These are phyloP conservation scores for Dryococelus australis DNA, from an alignment of 2,888 invertebrate species.

Conservation along the genomic window DNA sequence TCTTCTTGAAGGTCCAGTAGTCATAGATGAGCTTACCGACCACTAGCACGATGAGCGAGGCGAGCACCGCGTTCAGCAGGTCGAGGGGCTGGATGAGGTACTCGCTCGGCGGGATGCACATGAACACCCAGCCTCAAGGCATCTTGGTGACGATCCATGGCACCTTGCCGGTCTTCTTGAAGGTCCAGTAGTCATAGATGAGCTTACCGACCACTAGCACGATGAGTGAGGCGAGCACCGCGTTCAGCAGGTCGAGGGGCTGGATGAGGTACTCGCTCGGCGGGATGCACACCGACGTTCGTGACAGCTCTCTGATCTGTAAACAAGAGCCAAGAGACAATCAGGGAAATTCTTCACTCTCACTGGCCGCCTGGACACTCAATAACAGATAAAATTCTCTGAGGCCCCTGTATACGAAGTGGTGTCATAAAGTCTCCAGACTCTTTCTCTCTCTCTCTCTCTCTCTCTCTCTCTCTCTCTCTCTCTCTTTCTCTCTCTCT, in stretches of 20 bases:
- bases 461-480: no score
- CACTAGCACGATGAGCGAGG: not conserved
- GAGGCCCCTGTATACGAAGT: no score
- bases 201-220: conserved; percentile 76
- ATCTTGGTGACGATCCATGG: conserved; percentile 86
- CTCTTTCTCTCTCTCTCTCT: no score
- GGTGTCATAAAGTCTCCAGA: no score
- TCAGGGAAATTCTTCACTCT: no score
- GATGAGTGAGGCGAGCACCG: conserved; percentile 72
- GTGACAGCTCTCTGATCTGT: conserved; percentile 72
- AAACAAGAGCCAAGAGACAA: conserved; percentile 50
- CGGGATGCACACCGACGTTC: conserved; percentile 73
- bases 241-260: conserved; percentile 76
- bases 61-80: not conserved
- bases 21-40: not conserved
- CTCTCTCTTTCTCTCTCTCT: no score
- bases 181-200: conserved; percentile 81
- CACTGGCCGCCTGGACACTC: no score
- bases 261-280: conserved; percentile 66
- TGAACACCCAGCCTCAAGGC: conserved; percentile 60
- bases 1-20: not conserved
- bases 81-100: not conserved
- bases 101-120: not conserved
- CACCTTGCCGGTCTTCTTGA: conserved; percentile 78
- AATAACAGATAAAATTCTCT: no score